Evolutionary conservation across 2,797 vertebrate species (phyloP).

Genomic region (Labeo calbasu): DNA sequence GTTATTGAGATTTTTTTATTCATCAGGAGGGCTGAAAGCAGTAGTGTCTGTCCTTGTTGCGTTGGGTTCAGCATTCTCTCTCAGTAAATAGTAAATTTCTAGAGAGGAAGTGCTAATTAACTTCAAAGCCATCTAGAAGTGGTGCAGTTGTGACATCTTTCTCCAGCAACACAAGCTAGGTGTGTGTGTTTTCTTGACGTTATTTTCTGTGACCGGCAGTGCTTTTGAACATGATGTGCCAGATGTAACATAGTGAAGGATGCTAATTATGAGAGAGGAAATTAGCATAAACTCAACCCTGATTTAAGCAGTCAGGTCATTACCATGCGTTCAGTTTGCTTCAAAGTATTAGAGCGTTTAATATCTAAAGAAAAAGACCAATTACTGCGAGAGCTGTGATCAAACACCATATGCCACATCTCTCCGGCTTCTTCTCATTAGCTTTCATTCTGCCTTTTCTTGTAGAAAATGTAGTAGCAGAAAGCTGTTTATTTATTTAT

Average conservation of each 20-base stretch:
- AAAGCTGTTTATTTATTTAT: neutral
- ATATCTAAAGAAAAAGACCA: slow-evolving; percentile 51
- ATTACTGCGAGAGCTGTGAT: slow-evolving; percentile 52
- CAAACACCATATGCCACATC: slow-evolving; percentile 53
- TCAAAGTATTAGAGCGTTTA: slow-evolving; percentile 56
- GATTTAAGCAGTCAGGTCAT: slow-evolving; percentile 64
- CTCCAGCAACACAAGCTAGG: slow-evolving; percentile 22
- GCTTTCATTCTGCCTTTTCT: slow-evolving; percentile 6
- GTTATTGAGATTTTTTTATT: neutral
- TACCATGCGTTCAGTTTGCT: slow-evolving; percentile 56
- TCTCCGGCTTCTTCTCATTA: neutral
- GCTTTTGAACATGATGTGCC: slow-evolving; percentile 56
- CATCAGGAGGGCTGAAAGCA: neutral
- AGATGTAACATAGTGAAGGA: slow-evolving; percentile 58
- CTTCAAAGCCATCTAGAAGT: slow-evolving; percentile 52
- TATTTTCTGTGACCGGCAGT: slow-evolving; percentile 51
- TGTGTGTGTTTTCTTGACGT: slow-evolving; percentile 12
- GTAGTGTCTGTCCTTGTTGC: neutral
- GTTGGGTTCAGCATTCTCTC: neutral
- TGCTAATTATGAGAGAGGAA: slow-evolving; percentile 63
- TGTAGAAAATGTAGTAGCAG: neutral
- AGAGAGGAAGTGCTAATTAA: slow-evolving; percentile 54
- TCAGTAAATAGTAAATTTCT: neutral
- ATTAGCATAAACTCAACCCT: slow-evolving; percentile 63
- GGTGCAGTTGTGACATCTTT: slow-evolving; percentile 26